Evolutionary conservation across 35 echinoderm and acorn worm genomes (phyloP).

Genomic region (Eucidaris tribuloides): DNA sequence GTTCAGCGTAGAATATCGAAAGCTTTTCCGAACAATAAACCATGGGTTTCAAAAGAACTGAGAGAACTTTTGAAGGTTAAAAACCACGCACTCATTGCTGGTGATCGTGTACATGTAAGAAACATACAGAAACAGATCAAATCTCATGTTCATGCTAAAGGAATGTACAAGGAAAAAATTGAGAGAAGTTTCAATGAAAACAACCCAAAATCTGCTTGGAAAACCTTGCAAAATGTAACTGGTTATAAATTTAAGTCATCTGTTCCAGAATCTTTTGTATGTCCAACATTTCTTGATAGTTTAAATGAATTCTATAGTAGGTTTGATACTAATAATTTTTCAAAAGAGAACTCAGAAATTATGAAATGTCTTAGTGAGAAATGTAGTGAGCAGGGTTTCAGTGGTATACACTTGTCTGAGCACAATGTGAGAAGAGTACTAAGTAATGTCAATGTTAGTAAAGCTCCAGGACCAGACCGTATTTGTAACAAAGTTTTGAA

Average conservation of each 20-base stretch:
- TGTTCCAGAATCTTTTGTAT: background rate
- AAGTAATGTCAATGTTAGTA: background rate
- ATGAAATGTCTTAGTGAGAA: too few relatives aligned
- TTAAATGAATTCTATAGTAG: background rate
- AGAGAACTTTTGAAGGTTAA: background rate
- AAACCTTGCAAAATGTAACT: background rate
- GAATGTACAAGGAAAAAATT: background rate
- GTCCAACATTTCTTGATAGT: background rate
- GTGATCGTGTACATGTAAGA: background rate
- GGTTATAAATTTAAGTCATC: background rate
- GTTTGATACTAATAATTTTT: background rate
- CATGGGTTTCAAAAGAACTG: background rate
- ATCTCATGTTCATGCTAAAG: background rate
- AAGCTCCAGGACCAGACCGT: background rate
- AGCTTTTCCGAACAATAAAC: background rate
- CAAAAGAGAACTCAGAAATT: too few relatives aligned
- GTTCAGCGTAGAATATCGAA: background rate
- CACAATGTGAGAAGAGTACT: background rate
- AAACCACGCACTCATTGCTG: background rate
- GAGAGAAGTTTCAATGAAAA: background rate
- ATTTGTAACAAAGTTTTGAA: slow-evolving; percentile 1
- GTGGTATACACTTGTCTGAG: background rate
- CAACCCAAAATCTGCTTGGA: background rate
- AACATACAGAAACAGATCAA: background rate
- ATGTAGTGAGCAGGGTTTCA: background rate